Percentiles rank a stretch among this genome's conserved stretches.
phyloP scores from a whole-genome alignment of 2,888 invertebrate species.

The Diploptera punctata region DNA sequence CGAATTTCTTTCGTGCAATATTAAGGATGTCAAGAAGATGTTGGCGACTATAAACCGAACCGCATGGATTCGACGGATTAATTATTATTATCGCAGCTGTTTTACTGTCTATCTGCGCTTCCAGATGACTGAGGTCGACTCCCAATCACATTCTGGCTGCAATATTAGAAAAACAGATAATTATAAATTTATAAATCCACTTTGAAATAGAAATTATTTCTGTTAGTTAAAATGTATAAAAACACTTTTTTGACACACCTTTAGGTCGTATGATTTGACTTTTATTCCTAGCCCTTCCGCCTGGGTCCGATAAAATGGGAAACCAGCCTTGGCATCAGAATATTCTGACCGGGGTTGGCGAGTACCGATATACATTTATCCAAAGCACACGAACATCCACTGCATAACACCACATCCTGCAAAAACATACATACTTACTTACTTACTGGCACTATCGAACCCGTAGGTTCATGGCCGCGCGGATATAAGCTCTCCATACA shows the following conservation, averaged over 20 bases:
- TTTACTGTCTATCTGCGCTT: conserved; percentile 85
- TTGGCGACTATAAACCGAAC: conserved; percentile 84
- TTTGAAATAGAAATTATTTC: too few species aligned
- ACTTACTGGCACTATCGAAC: too few species aligned
- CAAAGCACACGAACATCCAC: conserved; percentile 94
- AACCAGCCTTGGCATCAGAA: conserved; percentile 91
- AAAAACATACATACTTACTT: conserved; percentile 21
- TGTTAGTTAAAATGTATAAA: too few species aligned
- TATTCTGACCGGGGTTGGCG: conserved; percentile 90
- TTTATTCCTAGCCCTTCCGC: conserved; percentile 83
- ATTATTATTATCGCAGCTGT: conserved; percentile 93
- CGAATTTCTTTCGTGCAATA: conserved; percentile 76
- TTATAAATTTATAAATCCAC: too few species aligned
- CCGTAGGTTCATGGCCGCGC: too few species aligned
- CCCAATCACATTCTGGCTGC: conserved; percentile 86
- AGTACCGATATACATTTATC: conserved; percentile 91
- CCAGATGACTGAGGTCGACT: conserved; percentile 86
- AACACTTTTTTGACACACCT: too few species aligned
- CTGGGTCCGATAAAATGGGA: conserved; percentile 90
- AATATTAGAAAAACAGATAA: too few species aligned
- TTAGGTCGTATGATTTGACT: conserved; percentile 77
- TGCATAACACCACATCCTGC: conserved; percentile 89
- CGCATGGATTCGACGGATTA: conserved; percentile 98
- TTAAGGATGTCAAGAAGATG: conserved; percentile 84
- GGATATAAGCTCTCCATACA: too few species aligned